Evolutionary conservation across 2,113 vertebrate genomes (phyloP).

Genomic region (Esox niger): DNA sequence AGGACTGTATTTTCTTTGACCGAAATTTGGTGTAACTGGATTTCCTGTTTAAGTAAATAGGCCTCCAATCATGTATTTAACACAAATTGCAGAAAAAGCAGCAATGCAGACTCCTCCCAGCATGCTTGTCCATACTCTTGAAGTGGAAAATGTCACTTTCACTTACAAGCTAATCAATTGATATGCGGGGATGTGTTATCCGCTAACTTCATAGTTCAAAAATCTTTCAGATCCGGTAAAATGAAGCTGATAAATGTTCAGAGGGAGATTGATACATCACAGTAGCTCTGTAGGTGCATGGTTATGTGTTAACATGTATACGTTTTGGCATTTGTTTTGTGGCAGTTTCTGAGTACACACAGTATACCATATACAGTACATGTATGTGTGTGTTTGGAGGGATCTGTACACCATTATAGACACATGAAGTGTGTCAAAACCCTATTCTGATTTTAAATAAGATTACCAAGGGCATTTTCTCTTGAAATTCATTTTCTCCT

Average conservation of each 20-base stretch:
- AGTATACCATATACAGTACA: no score
- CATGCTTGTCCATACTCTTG: no score
- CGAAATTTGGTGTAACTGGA: neutral
- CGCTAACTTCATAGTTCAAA: conserved; percentile 71
- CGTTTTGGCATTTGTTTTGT: conserved; percentile 23
- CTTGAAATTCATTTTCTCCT: conserved; percentile 55
- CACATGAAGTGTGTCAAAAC: conserved; percentile 33
- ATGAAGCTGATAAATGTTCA: conserved; percentile 65
- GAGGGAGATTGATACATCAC: conserved; percentile 60
- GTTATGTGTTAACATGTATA: conserved; percentile 37
- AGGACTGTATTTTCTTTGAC: no score
- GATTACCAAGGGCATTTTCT: conserved; percentile 34
- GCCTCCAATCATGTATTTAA: neutral
- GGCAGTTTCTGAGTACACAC: conserved; percentile 6
- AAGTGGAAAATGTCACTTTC: conserved; percentile 20
- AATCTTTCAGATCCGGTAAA: conserved; percentile 70
- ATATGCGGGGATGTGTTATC: conserved; percentile 69
- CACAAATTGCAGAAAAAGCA: no score
- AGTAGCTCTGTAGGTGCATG: conserved; percentile 50
- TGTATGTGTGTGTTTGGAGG: conserved; percentile 8
- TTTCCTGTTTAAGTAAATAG: neutral
- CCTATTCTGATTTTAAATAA: conserved; percentile 40
- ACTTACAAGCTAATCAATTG: conserved; percentile 54
- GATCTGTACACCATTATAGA: neutral
- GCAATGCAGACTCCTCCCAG: no score